phyloP scores from a whole-genome alignment of 2,888 invertebrate genomes.

The Hemicrepidius hirtus region DNA sequence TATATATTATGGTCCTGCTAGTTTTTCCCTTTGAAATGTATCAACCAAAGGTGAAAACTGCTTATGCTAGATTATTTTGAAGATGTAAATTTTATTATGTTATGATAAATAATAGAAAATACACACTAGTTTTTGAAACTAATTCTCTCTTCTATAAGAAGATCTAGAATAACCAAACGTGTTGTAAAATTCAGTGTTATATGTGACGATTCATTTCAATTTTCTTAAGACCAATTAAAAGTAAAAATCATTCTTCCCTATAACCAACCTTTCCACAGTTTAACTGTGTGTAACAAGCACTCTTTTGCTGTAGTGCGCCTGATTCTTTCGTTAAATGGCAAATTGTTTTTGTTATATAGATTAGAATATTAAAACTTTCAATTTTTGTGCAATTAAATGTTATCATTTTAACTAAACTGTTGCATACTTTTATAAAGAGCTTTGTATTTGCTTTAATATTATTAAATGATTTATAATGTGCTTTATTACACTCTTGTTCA shows the following conservation, averaged over 20 bases:
- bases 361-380: conserved; percentile 44
- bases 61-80: conserved; percentile 39
- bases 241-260: not conserved
- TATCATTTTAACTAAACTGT: conserved; percentile 60
- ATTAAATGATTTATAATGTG: conserved; percentile 52
- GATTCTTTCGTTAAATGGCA: conserved; percentile 30
- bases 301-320: conserved; percentile 36
- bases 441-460: conserved; percentile 67
- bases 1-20: conserved; percentile 42
- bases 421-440: conserved; percentile 68
- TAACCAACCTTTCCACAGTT: conserved; percentile 8
- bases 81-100: conserved; percentile 41
- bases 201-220: conserved; percentile 36
- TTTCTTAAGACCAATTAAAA: conserved; percentile 24
- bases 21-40: conserved; percentile 41
- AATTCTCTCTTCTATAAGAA: conserved; percentile 39
- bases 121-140: conserved; percentile 37
- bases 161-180: conserved; percentile 27
- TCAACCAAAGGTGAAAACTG: conserved; percentile 35
- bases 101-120: conserved; percentile 21
- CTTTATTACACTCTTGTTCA: conserved; percentile 15
- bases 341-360: conserved; percentile 44
- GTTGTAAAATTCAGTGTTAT: conserved; percentile 48
- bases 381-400: conserved; percentile 51
- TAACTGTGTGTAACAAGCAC: conserved; percentile 40